These are phyloP conservation scores for Capra hircus DNA, from an alignment of 2,113 vertebrate genomes.

Conservation along the genomic window DNA sequence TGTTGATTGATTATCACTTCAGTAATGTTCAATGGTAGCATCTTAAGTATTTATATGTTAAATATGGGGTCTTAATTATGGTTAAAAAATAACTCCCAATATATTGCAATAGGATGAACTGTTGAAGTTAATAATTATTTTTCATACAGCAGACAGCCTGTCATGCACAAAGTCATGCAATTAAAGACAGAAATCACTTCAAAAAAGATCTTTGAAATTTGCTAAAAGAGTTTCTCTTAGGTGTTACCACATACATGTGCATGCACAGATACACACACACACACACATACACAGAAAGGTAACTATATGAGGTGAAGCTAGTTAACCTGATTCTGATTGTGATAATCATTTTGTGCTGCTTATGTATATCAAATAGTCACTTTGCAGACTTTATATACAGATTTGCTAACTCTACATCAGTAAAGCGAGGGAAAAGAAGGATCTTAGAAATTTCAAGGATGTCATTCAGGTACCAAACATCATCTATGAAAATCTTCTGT, in stretches of 20 bases:
- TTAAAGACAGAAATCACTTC: neutral
- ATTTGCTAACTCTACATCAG: neutral
- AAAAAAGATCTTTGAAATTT: neutral
- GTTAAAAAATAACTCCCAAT: neutral
- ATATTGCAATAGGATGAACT: neutral
- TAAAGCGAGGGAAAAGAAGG: neutral
- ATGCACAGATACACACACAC: neutral
- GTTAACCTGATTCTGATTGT: neutral
- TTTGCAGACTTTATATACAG: neutral
- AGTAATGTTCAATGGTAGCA: neutral
- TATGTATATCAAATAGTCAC: neutral
- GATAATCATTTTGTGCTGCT: neutral
- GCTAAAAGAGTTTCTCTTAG: neutral
- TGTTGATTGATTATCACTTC: neutral
- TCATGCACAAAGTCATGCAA: neutral
- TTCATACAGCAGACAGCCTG: neutral
- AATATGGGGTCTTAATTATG: neutral
- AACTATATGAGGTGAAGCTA: neutral
- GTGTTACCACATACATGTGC: too few species aligned
- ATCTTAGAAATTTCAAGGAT: slow-evolving; percentile 17
- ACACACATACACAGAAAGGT: neutral
- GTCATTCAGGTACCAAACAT: neutral
- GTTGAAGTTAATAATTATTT: neutral
- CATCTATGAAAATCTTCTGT: neutral
- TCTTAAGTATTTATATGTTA: slow-evolving; percentile 5